Percentiles rank a stretch among this genome's conserved stretches.
phyloP scores from a whole-genome alignment of 2,888 invertebrate genomes.

The Microplitis manilae region DNA sequence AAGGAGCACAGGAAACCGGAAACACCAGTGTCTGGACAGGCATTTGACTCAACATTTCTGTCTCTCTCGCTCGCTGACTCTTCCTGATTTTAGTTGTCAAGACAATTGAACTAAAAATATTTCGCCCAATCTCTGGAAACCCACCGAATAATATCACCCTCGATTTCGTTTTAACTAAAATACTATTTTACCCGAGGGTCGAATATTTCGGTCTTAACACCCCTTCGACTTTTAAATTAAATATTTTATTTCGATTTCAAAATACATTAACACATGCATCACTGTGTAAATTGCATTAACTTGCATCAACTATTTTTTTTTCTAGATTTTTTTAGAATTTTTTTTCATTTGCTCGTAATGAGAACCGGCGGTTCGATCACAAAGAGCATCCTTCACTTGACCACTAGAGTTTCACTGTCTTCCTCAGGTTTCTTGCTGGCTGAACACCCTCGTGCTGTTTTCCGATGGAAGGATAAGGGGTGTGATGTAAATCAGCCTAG shows the following conservation, averaged over 20 bases:
- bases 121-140: constrained; percentile 51
- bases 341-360: constrained; percentile 57
- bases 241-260: no score
- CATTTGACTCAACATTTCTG: constrained; percentile 28
- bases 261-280: no score
- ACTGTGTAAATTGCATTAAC: no score
- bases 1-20: constrained; percentile 69
- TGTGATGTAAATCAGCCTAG: constrained; percentile 70
- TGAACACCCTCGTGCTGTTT: constrained; percentile 46
- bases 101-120: constrained; percentile 44
- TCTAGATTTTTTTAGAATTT: constrained; percentile 21
- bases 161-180: constrained; percentile 27
- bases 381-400: constrained; percentile 66
- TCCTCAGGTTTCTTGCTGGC: constrained; percentile 28
- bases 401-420: constrained; percentile 58
- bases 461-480: constrained; percentile 65
- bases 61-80: not conserved
- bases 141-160: constrained; percentile 48
- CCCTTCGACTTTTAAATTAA: no score
- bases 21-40: constrained; percentile 66
- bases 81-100: constrained; percentile 14
- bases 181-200: not conserved
- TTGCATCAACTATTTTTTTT: no score
- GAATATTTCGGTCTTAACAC: not conserved
- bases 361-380: constrained; percentile 62